Evolutionary conservation across 2,113 vertebrate genomes (phyloP), one percentile per base, ranked within the genome.

Genomic region (Coptodon bakossiorum): DNA sequence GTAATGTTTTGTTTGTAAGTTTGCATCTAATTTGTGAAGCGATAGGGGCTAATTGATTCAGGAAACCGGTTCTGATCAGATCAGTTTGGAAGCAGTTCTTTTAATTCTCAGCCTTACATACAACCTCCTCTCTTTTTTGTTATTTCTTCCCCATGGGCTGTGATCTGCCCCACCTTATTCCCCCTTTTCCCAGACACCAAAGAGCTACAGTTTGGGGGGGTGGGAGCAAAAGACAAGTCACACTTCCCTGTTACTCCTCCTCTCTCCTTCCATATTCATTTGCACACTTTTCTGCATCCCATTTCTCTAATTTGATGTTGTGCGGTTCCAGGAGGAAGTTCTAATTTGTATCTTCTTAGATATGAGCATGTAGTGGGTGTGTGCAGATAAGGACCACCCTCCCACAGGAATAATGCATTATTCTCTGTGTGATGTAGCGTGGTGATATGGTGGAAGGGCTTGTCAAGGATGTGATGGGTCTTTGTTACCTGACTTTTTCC

Each of bases 401-500:
- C 88, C 81, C 80, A 38, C n/a, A 88, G 90, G 88, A 89, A 61
- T 91, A 91, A 94, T 92, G 85, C 86, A 90, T 94, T 94, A 91
- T 95, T 94, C 91, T 88, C 19, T 91, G 90, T 93, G 94, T 91
- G 92, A 89, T 92, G 90, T 80, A 43, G 57, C 50, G 6, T 6
- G 45, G 84, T 81, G 91, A 88, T 91, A 83, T 13, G 86, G 71
- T 78, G 81, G 91, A 89, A 54, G 85, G 82, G 78, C 82, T 63
- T 92, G 90, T 92, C 92, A 87, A 71, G 68, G 82, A 91, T 83
- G 86, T 91, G 95, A 92, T 88, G 89, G 90, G 81, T 93, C 94
- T 96, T 95, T 95, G 94, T 95, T 95, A 93, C 94, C 91, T 88
- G 90, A 88, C 87, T 90, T 48, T 59, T 83, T 59, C 84, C 84